Base-by-base conservation (phyloP, 2,888 invertebrate species). In the Corythucha ciliata region DNA sequence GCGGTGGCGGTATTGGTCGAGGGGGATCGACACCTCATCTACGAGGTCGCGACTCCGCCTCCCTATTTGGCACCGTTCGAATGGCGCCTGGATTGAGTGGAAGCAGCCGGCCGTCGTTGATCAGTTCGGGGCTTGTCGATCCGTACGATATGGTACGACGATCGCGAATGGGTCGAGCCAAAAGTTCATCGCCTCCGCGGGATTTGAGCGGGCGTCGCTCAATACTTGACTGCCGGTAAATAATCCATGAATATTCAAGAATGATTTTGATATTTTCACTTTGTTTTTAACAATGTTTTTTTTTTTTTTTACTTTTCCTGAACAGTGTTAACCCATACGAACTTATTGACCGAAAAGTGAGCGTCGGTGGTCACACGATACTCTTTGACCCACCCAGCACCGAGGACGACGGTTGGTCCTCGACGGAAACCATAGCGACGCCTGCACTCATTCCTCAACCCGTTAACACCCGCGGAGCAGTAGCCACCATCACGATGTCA, bases 131-230 rank as follows among this genome's bases (percentile, higher is more conserved):
- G 44, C 21, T 53, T 21, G 60, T 71, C 16, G 83, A 88, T 69
- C 88, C 88, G 0, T 88, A 88, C 68, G 86, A 88, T 68, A 74
- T 84, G 59, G 83, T 88, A 82, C 74, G 88, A 63, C 75, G 85
- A 58, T 83, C 79, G 59, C 75, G 88, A 53, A 67, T 88, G 48
- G 55, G 55, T 1, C 21, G 46, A 50, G 55, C 55, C 16, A 49
- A 51, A 32, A 47, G 54, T 32, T 48, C 57, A 6, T 48, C 53
- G 24, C 55, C 57, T n/a, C 53, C 57, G 12, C n/a, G n/a, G n/a
- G n/a, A n/a, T n/a, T n/a, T n/a, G n/a, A n/a, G n/a, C n/a, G 37
- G 41, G n/a, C 47, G 53, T 3, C 54, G 49, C 14, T 87, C 87
- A 16, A 88, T 88, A 58, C 70, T 88, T 34, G 82, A 85, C 61